phyloP scores from a whole-genome alignment of 2,113 vertebrate species.

The Scytalopus superciliaris region DNA sequence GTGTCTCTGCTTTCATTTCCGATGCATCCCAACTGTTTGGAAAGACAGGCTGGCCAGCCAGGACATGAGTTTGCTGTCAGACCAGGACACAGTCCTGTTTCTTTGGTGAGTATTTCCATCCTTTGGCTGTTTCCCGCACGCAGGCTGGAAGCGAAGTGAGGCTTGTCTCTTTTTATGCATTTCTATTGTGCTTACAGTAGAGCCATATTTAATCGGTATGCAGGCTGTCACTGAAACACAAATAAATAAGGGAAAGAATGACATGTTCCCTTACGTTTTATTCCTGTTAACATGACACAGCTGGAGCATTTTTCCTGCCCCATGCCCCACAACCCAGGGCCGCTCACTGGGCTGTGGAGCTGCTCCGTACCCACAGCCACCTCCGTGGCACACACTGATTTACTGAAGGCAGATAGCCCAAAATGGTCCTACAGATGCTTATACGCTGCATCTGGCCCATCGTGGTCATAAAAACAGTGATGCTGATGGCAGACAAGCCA shows the following conservation, averaged over 20 bases:
- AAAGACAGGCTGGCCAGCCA: background rate
- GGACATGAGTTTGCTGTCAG: background rate
- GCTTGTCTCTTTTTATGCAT: background rate
- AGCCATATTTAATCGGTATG: background rate
- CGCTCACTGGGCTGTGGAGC: background rate
- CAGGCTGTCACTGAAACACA: background rate
- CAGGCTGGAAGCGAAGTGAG: background rate
- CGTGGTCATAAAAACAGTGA: rapidly evolving
- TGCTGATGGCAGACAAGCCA: background rate
- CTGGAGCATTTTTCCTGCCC: background rate
- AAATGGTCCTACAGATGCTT: background rate
- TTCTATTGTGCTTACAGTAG: background rate
- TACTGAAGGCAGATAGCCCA: background rate
- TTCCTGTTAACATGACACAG: background rate
- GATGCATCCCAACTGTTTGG: background rate
- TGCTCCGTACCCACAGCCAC: background rate
- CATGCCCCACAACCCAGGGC: background rate
- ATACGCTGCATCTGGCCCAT: background rate
- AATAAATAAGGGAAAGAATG: constrained; percentile 23
- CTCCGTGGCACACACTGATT: background rate
- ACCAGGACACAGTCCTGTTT: background rate
- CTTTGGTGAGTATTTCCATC: background rate
- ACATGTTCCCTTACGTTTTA: constrained; percentile 15
- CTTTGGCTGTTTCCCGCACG: rapidly evolving
- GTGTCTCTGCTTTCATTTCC: background rate